phyloP scores from a whole-genome alignment of 1,140 invertebrate genomes.

The Pseudachorutes palmiensis region DNA sequence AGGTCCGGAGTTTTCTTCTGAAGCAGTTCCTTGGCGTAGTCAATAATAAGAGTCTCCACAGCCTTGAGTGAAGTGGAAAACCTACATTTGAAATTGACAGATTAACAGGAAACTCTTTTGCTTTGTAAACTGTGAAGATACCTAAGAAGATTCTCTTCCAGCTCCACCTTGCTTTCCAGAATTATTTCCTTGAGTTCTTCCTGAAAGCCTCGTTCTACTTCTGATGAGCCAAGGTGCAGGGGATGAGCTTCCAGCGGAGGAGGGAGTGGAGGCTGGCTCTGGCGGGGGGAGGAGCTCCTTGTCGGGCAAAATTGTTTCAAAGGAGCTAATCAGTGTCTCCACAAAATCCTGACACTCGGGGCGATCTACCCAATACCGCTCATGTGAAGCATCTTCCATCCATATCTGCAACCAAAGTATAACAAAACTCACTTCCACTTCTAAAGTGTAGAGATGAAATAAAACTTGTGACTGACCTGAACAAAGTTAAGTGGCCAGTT shows the following conservation, averaged over 20 bases:
- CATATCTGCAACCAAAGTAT: slow-evolving; percentile 57
- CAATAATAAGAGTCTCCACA: slow-evolving; percentile 74
- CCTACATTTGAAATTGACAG: slow-evolving; percentile 41
- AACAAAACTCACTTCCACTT: neutral
- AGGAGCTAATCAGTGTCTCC: slow-evolving; percentile 82
- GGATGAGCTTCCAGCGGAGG: slow-evolving; percentile 32
- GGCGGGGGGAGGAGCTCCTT: slow-evolving; percentile 52
- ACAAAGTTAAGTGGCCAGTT: slow-evolving; percentile 25
- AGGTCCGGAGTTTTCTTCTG: slow-evolving; percentile 31
- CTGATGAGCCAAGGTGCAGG: slow-evolving; percentile 23
- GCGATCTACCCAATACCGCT: slow-evolving; percentile 86
- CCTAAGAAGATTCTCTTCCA: slow-evolving; percentile 20
- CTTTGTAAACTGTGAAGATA: slow-evolving; percentile 5
- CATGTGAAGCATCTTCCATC: slow-evolving; percentile 86
- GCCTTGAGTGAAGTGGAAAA: slow-evolving; percentile 57
- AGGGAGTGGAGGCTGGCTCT: slow-evolving; percentile 41
- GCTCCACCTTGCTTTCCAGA: slow-evolving; percentile 21
- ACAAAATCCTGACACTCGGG: slow-evolving; percentile 84
- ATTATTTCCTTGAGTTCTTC: slow-evolving; percentile 19
- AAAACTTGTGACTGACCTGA: slow-evolving; percentile 6
- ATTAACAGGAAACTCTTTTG: neutral
- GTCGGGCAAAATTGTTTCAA: slow-evolving; percentile 69
- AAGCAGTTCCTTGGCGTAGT: slow-evolving; percentile 67
- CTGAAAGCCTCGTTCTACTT: slow-evolving; percentile 12
- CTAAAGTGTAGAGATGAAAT: neutral